phyloP scores from a whole-genome alignment of 2,797 vertebrate species.

The Todus mexicanus region DNA sequence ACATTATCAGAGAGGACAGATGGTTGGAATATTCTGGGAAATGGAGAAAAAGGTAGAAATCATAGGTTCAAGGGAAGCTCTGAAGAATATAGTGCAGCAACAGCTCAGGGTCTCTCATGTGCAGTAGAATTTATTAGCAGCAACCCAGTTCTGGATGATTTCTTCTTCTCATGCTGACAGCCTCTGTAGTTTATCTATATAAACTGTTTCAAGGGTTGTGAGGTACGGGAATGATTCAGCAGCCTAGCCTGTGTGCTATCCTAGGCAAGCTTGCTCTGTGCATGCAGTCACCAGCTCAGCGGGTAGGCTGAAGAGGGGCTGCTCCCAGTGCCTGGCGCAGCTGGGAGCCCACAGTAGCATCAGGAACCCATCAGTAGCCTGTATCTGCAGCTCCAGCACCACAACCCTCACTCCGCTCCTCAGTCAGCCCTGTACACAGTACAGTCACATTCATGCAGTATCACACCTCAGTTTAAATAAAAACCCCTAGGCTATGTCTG shows the following conservation, averaged over 20 bases:
- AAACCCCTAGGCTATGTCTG: fast-evolving
- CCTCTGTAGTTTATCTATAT: not conserved
- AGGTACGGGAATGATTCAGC: not conserved
- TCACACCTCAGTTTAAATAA: not conserved
- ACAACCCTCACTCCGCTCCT: not conserved
- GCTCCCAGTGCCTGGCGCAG: fast-evolving
- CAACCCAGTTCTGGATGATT: not conserved
- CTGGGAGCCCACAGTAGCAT: fast-evolving
- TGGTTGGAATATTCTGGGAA: not conserved
- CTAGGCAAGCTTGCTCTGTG: fast-evolving
- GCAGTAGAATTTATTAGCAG: not conserved
- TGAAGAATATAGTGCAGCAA: not conserved
- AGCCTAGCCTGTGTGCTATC: not conserved
- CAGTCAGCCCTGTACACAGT: fast-evolving
- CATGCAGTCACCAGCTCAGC: fast-evolving
- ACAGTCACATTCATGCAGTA: fast-evolving
- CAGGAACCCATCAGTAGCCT: fast-evolving
- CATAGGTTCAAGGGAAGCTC: not conserved
- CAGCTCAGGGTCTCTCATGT: not conserved
- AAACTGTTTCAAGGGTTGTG: not conserved
- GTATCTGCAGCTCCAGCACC: fast-evolving
- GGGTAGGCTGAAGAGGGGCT: not conserved
- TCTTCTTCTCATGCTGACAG: not conserved
- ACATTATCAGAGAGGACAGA: not conserved
- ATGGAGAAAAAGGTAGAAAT: not conserved